phyloP scores from a whole-genome alignment of 2,113 vertebrate species.

The Ictalurus furcatus region DNA sequence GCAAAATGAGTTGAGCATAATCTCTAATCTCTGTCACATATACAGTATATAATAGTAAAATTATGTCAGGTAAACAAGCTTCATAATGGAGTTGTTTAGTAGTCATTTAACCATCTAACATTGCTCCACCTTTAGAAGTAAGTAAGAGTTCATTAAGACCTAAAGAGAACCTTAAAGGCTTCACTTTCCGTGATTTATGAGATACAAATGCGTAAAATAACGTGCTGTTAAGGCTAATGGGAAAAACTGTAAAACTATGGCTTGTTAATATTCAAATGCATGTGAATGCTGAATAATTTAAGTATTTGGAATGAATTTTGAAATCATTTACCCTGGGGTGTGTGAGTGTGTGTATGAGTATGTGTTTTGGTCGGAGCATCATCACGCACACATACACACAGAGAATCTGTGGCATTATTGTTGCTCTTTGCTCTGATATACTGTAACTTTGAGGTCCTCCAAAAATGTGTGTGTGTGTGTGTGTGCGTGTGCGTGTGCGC shows the following conservation, averaged over 20 bases:
- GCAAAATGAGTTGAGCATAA: not conserved
- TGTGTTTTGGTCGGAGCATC: not conserved
- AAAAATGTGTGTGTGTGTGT: not conserved
- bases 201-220: not conserved
- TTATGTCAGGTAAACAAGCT: not conserved
- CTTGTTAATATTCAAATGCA: not conserved
- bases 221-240: not conserved
- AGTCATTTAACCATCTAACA: not conserved
- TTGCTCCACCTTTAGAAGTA: too few relatives aligned
- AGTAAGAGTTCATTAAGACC: not conserved
- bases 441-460: not conserved
- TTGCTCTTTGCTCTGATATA: not conserved
- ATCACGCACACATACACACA: not conserved
- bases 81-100: not conserved
- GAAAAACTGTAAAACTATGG: not conserved
- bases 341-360: not conserved
- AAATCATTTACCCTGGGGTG: not conserved
- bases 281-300: not conserved
- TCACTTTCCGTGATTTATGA: not conserved
- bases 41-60: not conserved
- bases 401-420: slow-evolving; percentile 2
- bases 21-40: not conserved
- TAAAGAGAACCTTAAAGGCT: not conserved
- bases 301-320: not conserved
- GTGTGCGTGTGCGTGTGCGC: not conserved